Base-by-base conservation (phyloP, 2,888 invertebrate genomes). In the Ochropleura plecta region DNA sequence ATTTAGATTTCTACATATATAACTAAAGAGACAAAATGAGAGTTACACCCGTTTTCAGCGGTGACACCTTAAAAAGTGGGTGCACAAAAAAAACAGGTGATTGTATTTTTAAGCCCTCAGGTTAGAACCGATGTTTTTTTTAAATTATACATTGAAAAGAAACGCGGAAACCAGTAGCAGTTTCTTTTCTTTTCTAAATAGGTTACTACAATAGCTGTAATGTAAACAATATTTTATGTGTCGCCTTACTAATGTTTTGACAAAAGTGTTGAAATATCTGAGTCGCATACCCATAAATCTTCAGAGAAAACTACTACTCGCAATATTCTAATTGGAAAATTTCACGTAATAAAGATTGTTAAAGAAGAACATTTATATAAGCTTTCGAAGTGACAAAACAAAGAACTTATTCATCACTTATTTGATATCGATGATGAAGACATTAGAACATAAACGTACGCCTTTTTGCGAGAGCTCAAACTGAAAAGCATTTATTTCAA, bases 141-240 rank as follows among this genome's bases (percentile, higher is more conserved):
- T 12, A 30, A 30, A 30, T 30, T 30, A 6, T 16, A 12, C n/a
- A n/a, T 0, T 40, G 46, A 46, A 46, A 30, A 44, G 20, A 49
- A 66, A 46, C 5, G 53, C 68, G 68, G 64, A 60, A 79, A 10
- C 18, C 8, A 14, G n/a, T 12, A 63, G 16, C 44, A 40, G 14
- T 46, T 7, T 46, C 5, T 53, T 46, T 7, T 46, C 5, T 53
- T 68, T 42, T 63, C 16, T 14, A 62, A 79, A 51, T 69, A 20
- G 51, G 57, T 67, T 70, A 63, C 70, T 55, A 66, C 51, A 57
- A 66, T 57, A 42, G 67, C 59, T 67, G 12, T 20, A 30, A 65
- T 79, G 72, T 77, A 59, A 83, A 69, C 70, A 78, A 75, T 81
- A 81, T 73, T 49, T 81, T 42, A 49, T 30, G 46, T 76, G 70